These are phyloP conservation scores for Plectrocnemia conspersa DNA, from an alignment of 1,140 invertebrate genomes.

Conservation along the genomic window DNA sequence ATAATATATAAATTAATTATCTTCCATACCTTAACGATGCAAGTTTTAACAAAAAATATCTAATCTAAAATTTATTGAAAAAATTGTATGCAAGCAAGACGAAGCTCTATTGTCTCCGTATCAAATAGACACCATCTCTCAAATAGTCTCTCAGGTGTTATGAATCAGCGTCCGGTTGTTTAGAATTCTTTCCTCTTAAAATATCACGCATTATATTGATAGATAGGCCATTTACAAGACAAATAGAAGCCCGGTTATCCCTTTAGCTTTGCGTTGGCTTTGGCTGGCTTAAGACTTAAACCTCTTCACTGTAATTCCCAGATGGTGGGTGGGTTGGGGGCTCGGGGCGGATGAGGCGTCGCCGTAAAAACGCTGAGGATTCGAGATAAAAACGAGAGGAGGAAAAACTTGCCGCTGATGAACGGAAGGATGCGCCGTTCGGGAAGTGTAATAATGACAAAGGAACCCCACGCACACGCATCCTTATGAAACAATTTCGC, in stretches of 20 bases:
- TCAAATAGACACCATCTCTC: too few relatives aligned
- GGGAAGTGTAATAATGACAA: constrained; percentile 34
- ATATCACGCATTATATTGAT: constrained; percentile 23
- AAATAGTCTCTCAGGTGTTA: too few relatives aligned
- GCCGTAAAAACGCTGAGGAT: constrained; percentile 29
- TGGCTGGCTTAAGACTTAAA: constrained; percentile 25
- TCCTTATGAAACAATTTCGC: constrained; percentile 33
- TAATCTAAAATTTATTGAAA: too few relatives aligned
- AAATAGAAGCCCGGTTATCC: constrained; percentile 24
- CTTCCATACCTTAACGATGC: too few relatives aligned
- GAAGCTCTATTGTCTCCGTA: too few relatives aligned
- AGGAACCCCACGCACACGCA: constrained; percentile 23
- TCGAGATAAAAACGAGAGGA: constrained; percentile 32
- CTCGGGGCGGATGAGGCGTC: too few relatives aligned
- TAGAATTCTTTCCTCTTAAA: constrained; percentile 19
- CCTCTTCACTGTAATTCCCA: constrained; percentile 31
- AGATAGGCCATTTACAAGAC: constrained; percentile 24
- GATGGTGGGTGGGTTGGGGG: too few relatives aligned
- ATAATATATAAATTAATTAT: too few relatives aligned
- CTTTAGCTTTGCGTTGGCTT: constrained; percentile 23
- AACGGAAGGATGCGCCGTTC: constrained; percentile 24
- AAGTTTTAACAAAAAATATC: too few relatives aligned
- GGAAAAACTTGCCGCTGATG: constrained; percentile 32
- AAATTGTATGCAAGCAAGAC: too few relatives aligned
- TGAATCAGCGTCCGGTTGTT: too few relatives aligned